A percentile compares a stretch with the other conserved stretches of the same genome.
Evolutionary conservation across 1,140 invertebrate species (phyloP).

Genomic region (Nasonia giraulti): DNA sequence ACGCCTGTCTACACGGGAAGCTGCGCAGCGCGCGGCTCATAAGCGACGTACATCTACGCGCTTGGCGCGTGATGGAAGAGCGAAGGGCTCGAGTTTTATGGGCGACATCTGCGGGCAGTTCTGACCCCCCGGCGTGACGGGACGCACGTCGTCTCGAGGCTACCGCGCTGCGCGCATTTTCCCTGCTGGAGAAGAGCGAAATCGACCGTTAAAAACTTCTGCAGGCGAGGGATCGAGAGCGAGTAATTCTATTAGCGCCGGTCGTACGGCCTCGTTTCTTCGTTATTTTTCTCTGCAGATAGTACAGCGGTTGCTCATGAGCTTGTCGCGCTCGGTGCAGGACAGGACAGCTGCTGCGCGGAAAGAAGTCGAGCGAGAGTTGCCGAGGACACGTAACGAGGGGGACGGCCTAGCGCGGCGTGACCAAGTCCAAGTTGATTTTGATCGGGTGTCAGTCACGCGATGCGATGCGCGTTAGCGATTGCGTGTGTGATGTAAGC

Average conservation of each 20-base stretch:
- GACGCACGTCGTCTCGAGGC: constrained; percentile 56
- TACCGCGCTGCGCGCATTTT: neutral
- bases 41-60: neutral
- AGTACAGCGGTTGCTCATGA: neutral
- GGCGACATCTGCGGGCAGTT: constrained; percentile 73
- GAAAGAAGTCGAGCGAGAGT: no score
- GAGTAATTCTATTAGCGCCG: constrained; percentile 71
- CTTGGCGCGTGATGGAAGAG: constrained; percentile 47
- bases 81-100: constrained; percentile 61
- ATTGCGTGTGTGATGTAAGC: neutral
- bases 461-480: neutral
- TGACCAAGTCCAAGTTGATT: neutral
- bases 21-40: neutral
- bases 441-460: neutral
- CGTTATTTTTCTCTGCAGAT: neutral
- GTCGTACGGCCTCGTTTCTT: neutral
- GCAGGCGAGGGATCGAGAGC: constrained; percentile 49
- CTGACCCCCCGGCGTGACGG: constrained; percentile 71
- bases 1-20: neutral
- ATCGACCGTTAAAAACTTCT: constrained; percentile 73
- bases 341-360: neutral
- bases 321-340: neutral
- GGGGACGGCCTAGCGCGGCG: no score
- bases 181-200: constrained; percentile 55
- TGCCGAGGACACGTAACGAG: no score